Evolutionary conservation across 1,140 invertebrate species (phyloP).

Genomic region (Philaenus spumarius): DNA sequence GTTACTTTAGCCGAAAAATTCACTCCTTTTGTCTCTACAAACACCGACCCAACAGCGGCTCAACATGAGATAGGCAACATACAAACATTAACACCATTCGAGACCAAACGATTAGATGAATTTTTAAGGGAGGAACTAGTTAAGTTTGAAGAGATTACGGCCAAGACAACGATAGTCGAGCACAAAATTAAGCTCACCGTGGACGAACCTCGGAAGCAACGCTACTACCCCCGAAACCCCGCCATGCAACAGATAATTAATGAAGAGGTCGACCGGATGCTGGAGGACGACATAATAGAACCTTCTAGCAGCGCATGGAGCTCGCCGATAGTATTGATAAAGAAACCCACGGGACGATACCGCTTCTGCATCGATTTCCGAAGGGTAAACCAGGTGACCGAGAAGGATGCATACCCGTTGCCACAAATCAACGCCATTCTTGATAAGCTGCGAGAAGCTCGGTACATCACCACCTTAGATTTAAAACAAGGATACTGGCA

Average conservation of each 20-base stretch:
- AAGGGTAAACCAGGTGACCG: conserved; percentile 39
- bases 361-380: conserved; percentile 44
- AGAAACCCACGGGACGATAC: conserved; percentile 43
- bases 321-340: conserved; percentile 42
- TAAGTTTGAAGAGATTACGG: background rate
- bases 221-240: conserved; percentile 14
- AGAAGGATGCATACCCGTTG: conserved; percentile 31
- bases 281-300: conserved; percentile 37
- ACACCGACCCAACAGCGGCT: too few relatives aligned
- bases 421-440: conserved; percentile 33
- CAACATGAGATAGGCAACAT: too few relatives aligned
- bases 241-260: conserved; percentile 15
- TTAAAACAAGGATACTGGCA: conserved; percentile 33
- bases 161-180: background rate
- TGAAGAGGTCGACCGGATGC: conserved; percentile 30
- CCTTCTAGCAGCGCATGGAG: conserved; percentile 41
- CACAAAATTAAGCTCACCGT: conserved; percentile 1
- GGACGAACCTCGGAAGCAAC: conserved; percentile 13
- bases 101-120: too few relatives aligned
- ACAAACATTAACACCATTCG: too few relatives aligned
- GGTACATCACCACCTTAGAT: conserved; percentile 32
- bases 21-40: too few relatives aligned
- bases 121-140: too few relatives aligned
- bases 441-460: conserved; percentile 31
- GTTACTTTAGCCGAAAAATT: too few relatives aligned